These are phyloP conservation scores for Nomada hirtipes DNA, from an alignment of 2,888 invertebrate genomes.

Conservation along the genomic window DNA sequence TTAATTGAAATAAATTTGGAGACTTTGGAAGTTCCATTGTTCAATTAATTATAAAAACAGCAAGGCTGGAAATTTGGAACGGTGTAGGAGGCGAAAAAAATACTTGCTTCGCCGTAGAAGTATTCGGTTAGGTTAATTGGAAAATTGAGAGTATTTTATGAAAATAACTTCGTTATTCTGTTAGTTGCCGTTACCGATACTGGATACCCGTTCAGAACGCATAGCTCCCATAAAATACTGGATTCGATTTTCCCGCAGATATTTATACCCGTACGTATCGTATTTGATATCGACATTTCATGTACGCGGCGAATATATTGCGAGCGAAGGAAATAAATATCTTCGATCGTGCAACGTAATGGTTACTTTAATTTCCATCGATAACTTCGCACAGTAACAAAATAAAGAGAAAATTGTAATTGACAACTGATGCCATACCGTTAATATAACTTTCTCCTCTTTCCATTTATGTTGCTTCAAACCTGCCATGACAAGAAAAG, in stretches of 20 bases:
- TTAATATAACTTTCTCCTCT: neutral
- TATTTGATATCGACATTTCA: slow-evolving; percentile 35
- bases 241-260: slow-evolving; percentile 29
- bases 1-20: neutral
- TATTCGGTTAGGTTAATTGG: neutral
- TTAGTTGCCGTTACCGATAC: slow-evolving; percentile 26
- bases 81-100: neutral
- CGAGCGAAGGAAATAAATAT: slow-evolving; percentile 19
- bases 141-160: slow-evolving; percentile 5
- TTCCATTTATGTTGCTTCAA: neutral
- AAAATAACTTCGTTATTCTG: slow-evolving; percentile 22
- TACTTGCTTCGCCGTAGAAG: no score
- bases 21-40: neutral
- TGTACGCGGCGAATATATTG: slow-evolving; percentile 4
- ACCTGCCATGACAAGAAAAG: no score
- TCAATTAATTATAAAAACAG: neutral
- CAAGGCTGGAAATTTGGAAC: neutral
- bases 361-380: slow-evolving; percentile 11
- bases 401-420: neutral
- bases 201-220: slow-evolving; percentile 12
- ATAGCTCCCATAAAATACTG: slow-evolving; percentile 36
- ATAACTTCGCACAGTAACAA: neutral
- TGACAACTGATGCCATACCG: neutral
- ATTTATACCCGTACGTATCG: slow-evolving; percentile 36
- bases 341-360: neutral